phyloP scores from a whole-genome alignment of 2,797 vertebrate genomes.

The Myotis vivesi region DNA sequence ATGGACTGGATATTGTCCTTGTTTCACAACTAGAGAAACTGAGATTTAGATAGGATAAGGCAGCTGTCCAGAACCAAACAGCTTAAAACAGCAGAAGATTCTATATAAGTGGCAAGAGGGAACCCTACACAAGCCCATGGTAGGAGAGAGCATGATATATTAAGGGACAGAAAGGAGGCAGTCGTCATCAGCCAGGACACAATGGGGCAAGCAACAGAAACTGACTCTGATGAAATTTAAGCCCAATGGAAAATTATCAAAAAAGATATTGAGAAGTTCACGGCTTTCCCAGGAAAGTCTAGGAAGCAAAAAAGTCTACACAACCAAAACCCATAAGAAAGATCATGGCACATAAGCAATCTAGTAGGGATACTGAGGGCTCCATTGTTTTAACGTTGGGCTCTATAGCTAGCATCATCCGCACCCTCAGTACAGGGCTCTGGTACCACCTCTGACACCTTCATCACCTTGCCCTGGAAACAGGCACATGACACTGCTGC shows the following conservation, averaged over 20 bases:
- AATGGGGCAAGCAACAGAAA: not conserved
- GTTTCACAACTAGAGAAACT: not conserved
- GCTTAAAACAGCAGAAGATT: not conserved
- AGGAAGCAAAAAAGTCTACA: not conserved
- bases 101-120: not conserved
- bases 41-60: not conserved
- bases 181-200: not conserved
- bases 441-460: not conserved
- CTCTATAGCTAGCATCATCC: not conserved
- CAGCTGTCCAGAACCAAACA: not conserved
- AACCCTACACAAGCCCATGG: rapidly evolving
- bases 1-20: not conserved
- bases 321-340: not conserved
- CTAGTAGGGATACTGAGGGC: too few species aligned
- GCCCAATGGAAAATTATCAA: not conserved
- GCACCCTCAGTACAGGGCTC: not conserved
- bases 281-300: not conserved
- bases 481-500: not conserved
- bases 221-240: not conserved
- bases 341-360: not conserved
- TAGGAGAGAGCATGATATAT: not conserved
- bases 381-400: not conserved
- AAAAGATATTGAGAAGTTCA: not conserved
- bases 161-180: not conserved
- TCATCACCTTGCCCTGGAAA: not conserved